Evolutionary conservation across 2,113 vertebrate species (phyloP).

Genomic region (Regulus satrapa): DNA sequence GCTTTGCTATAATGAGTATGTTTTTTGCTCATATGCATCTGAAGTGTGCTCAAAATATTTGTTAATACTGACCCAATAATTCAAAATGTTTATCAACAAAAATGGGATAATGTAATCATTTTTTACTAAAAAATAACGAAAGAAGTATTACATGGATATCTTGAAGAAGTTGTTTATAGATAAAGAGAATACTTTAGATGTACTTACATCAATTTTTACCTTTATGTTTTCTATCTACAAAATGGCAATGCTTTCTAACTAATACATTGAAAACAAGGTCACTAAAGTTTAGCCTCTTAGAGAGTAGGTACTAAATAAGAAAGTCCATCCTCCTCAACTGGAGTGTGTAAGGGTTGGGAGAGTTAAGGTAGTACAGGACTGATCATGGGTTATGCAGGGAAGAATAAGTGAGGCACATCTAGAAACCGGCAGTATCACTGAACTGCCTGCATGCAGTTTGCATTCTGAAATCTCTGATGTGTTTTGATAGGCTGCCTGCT

Average conservation of each 20-base stretch:
- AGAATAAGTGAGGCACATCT: background rate
- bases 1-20: background rate
- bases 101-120: background rate
- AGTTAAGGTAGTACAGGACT: background rate
- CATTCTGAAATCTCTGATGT: background rate
- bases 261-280: background rate
- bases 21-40: background rate
- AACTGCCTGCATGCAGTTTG: background rate
- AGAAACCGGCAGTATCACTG: background rate
- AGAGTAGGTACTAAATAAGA: background rate
- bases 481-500: slow-evolving; percentile 3
- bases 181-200: background rate
- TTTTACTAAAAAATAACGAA: background rate
- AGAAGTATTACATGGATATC: background rate
- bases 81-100: background rate
- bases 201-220: background rate
- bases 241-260: background rate
- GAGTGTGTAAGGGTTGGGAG: background rate
- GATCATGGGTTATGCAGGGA: background rate
- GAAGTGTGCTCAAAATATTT: background rate
- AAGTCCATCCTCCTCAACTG: background rate
- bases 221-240: background rate
- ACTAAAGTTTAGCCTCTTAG: background rate
- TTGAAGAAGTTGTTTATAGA: background rate
- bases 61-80: background rate